These are phyloP conservation scores for Trichomycterus rosablanca DNA, from an alignment of 2,113 vertebrate species.

Conservation along the genomic window DNA sequence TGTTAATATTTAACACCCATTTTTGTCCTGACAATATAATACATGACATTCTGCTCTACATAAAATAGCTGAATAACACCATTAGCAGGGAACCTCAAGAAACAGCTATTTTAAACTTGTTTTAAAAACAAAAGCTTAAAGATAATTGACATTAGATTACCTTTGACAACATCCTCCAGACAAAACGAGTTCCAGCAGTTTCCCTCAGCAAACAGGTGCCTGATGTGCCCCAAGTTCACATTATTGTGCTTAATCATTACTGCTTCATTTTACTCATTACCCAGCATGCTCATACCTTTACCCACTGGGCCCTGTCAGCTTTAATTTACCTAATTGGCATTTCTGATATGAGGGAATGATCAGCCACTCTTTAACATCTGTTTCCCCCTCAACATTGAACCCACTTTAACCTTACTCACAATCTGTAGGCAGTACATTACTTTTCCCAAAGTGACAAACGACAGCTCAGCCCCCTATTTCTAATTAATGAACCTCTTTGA, in stretches of 20 bases:
- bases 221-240: constrained; percentile 51
- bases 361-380: constrained; percentile 48
- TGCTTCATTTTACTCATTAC: constrained; percentile 52
- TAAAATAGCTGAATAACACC: no score
- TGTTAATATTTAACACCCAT: no score
- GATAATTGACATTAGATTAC: no score
- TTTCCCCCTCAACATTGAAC: constrained; percentile 16
- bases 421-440: no score
- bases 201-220: constrained; percentile 55
- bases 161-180: constrained; percentile 49
- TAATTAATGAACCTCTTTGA: no score
- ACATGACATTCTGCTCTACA: no score
- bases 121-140: no score
- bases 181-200: constrained; percentile 42
- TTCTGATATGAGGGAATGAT: constrained; percentile 64
- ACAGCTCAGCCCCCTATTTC: no score
- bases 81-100: no score
- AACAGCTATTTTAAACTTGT: no score
- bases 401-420: constrained; percentile 28
- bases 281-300: constrained; percentile 59
- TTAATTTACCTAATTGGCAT: constrained; percentile 73
- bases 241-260: constrained; percentile 45
- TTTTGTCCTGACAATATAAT: no score
- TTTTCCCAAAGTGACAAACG: no score
- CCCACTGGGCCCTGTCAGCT: constrained; percentile 60